A percentile compares a stretch with the other conserved stretches of the same genome.
Evolutionary conservation across 2,797 vertebrate species (phyloP).

Genomic region (Catostomus latipinnis): DNA sequence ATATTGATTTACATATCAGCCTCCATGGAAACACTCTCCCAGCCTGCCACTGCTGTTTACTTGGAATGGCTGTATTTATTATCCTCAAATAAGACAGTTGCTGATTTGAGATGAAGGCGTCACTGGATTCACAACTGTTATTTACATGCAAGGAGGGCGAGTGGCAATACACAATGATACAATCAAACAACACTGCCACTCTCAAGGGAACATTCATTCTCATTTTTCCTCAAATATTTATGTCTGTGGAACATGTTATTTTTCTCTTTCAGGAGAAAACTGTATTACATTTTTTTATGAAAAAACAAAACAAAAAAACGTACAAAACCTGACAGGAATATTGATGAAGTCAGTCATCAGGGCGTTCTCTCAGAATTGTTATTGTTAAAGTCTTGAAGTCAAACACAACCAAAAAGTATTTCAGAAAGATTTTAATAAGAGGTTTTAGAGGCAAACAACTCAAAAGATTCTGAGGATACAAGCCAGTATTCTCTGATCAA

Average conservation of each 20-base stretch:
- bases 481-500: no score
- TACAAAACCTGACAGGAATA: background rate
- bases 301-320: no score
- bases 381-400: no score
- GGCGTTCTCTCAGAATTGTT: background rate
- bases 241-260: background rate
- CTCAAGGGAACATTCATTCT: constrained; percentile 8
- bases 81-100: constrained; percentile 11
- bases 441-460: no score
- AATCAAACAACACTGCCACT: constrained; percentile 34
- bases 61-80: constrained; percentile 28
- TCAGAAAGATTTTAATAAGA: no score
- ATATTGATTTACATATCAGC: no score
- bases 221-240: background rate
- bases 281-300: background rate
- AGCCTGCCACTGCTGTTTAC: background rate
- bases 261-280: no score
- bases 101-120: background rate
- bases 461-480: no score
- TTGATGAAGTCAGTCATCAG: no score
- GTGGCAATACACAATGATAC: background rate
- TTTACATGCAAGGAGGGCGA: constrained; percentile 7
- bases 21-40: no score
- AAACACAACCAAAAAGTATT: background rate
- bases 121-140: constrained; percentile 3